Evolutionary conservation across 2,797 vertebrate species (phyloP).

Genomic region (Galaxias olidus): DNA sequence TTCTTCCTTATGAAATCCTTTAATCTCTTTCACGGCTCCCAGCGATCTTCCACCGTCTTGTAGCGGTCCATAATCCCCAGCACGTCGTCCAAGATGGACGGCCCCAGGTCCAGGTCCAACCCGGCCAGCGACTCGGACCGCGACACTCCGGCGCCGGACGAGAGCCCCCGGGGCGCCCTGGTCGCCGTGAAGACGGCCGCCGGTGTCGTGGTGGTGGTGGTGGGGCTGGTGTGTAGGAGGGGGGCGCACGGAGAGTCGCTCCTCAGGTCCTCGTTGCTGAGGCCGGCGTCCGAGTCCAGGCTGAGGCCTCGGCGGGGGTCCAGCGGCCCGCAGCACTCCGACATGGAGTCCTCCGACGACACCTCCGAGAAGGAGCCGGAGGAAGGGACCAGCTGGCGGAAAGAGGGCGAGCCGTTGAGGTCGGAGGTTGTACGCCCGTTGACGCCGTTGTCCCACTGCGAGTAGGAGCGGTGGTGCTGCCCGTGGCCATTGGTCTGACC

Average conservation of each 20-base stretch:
- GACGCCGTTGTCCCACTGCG: constrained; percentile 58
- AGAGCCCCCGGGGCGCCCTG: neutral
- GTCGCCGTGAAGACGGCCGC: too few relatives aligned
- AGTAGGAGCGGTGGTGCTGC: constrained; percentile 52
- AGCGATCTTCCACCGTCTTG: constrained; percentile 68
- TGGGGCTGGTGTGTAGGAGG: neutral
- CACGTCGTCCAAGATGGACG: constrained; percentile 83
- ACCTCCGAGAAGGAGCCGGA: constrained; percentile 75
- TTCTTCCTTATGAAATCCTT: constrained; percentile 17
- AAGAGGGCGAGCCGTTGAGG: constrained; percentile 60
- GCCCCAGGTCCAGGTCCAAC: constrained; percentile 81
- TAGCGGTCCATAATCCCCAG: constrained; percentile 85
- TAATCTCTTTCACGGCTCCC: constrained; percentile 63
- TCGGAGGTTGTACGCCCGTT: constrained; percentile 57
- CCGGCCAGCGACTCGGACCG: constrained; percentile 73
- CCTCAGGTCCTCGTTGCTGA: constrained; percentile 78
- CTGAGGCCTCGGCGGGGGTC: constrained; percentile 71
- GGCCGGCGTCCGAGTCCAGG: constrained; percentile 75
- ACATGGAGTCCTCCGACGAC: constrained; percentile 80
- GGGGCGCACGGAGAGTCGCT: constrained; percentile 54
- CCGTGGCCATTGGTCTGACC: neutral
- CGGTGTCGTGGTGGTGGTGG: neutral
- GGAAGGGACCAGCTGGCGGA: constrained; percentile 70
- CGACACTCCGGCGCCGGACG: constrained; percentile 36
- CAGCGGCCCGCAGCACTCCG: constrained; percentile 60